Percentiles rank a stretch among this genome's conserved stretches.
These are phyloP conservation scores for Serranus cabrilla DNA, from an alignment of 2,797 vertebrate genomes.

Conservation along the genomic window DNA sequence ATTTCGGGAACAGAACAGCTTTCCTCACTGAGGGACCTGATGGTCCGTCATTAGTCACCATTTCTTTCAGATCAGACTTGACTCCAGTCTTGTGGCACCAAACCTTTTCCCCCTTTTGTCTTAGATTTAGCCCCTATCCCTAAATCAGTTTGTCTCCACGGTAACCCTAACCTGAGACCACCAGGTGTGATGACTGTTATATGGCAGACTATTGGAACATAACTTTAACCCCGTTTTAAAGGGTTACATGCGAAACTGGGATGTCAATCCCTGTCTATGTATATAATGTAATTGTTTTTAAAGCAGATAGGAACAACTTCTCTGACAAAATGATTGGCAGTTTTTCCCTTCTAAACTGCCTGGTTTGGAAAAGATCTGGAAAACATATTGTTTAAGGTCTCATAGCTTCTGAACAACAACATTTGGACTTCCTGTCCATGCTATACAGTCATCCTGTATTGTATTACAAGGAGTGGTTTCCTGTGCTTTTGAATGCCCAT, in stretches of 20 bases:
- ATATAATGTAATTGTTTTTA: conserved; percentile 39
- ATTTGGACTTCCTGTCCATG: not conserved
- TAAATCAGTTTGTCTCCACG: conserved; percentile 27
- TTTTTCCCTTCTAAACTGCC: not conserved
- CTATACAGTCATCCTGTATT: conserved; percentile 12
- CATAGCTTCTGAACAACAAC: not conserved
- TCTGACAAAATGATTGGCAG: not conserved
- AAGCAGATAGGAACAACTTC: not conserved
- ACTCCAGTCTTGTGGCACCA: not conserved
- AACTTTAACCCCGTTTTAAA: conserved; percentile 54
- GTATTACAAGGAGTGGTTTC: not conserved
- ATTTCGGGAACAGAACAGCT: conserved; percentile 14
- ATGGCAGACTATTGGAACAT: conserved; percentile 10
- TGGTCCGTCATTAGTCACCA: conserved; percentile 13
- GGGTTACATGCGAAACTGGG: conserved; percentile 40
- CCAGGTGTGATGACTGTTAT: conserved; percentile 19
- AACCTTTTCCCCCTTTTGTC: not conserved
- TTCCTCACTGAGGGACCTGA: conserved; percentile 63
- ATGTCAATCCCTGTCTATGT: conserved; percentile 29
- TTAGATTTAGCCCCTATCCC: conserved; percentile 15
- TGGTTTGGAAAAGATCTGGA: not conserved
- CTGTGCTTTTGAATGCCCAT: not conserved
- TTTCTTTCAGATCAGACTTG: conserved; percentile 17
- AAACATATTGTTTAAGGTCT: not conserved
- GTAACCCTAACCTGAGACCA: conserved; percentile 41